These are phyloP conservation scores for Phragmatobia fuliginosa DNA, from an alignment of 2,888 invertebrate genomes.

Conservation along the genomic window DNA sequence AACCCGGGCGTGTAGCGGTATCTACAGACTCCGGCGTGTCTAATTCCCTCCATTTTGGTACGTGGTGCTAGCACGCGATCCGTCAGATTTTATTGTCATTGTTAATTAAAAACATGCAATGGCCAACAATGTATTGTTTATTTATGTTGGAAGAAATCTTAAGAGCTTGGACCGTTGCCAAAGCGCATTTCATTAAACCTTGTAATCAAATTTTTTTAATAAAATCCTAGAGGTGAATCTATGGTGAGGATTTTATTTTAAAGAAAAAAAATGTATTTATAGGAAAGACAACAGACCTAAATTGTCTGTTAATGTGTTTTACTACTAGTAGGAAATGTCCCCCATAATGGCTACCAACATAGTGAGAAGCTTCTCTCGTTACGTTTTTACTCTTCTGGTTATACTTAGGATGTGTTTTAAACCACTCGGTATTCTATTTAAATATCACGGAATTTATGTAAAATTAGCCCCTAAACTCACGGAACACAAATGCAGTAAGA, in stretches of 20 bases:
- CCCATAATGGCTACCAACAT: neutral
- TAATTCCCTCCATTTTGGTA: slow-evolving; percentile 64
- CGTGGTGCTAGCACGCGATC: slow-evolving; percentile 67
- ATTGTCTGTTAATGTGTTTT: neutral
- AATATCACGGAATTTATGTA: too few relatives aligned
- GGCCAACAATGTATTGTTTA: slow-evolving; percentile 18
- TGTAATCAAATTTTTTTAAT: slow-evolving; percentile 1
- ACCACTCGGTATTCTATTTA: neutral
- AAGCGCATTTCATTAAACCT: slow-evolving; percentile 7
- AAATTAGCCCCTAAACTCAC: too few relatives aligned
- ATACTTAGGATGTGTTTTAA: neutral
- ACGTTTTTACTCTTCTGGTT: neutral
- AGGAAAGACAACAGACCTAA: neutral
- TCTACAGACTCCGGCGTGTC: slow-evolving; percentile 45
- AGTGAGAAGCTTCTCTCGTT: too few relatives aligned
- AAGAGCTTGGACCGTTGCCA: slow-evolving; percentile 6
- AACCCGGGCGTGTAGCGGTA: slow-evolving; percentile 40
- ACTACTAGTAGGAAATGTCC: too few relatives aligned
- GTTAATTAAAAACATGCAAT: slow-evolving; percentile 60
- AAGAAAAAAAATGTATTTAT: accelerated
- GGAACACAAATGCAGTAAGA: neutral
- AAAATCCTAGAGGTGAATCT: neutral
- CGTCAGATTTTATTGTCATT: slow-evolving; percentile 64
- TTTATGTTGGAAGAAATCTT: slow-evolving; percentile 9
- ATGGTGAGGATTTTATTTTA: neutral